Percentiles rank a stretch among this genome's conserved stretches.
phyloP scores from a whole-genome alignment of 2,113 vertebrate species.

The Gallinago undulata region DNA sequence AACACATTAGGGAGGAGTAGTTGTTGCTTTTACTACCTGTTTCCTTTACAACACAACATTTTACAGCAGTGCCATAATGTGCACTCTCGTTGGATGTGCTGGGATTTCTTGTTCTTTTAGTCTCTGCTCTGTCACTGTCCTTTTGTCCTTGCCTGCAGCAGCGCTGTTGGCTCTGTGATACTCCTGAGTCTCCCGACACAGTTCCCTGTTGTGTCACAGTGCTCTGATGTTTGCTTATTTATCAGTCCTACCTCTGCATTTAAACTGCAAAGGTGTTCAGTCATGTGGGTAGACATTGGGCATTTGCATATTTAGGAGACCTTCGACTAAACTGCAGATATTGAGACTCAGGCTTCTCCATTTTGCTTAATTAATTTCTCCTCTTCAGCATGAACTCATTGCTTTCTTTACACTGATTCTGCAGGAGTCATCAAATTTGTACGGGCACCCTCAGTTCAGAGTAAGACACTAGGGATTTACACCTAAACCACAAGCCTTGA shows the following conservation, averaged over 20 bases:
- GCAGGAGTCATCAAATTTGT: neutral
- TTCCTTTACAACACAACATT: neutral
- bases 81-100: rapidly evolving
- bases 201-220: neutral
- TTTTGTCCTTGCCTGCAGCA: slow-evolving; percentile 14
- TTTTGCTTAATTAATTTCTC: neutral
- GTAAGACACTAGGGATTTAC: neutral
- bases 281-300: neutral
- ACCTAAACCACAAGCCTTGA: neutral
- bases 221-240: neutral
- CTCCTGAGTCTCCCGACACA: neutral
- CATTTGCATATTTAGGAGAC: neutral
- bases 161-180: neutral
- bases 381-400: neutral
- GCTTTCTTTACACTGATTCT: neutral
- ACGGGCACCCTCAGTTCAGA: neutral
- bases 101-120: neutral
- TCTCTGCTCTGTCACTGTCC: neutral
- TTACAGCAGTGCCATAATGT: neutral
- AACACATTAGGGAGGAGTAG: neutral
- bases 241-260: neutral
- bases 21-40: neutral
- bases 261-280: neutral
- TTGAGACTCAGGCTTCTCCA: neutral
- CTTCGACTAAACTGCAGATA: neutral